A percentile compares a stretch with the other conserved stretches of the same genome.
phyloP scores from a whole-genome alignment of 2,113 vertebrate genomes.

The Sus scrofa region T2T-Sscrofa CM000818.6:116672501-116673000 shows the following conservation, averaged over 20 bases:
- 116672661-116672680: neutral
- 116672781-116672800: neutral
- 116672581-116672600: neutral
- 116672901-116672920: neutral
- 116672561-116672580: neutral
- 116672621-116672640: neutral
- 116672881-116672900: neutral
- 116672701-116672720: neutral
- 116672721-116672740: neutral
- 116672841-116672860: neutral
- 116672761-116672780: neutral
- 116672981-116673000: neutral
- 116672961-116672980: conserved; percentile 33
- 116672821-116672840: neutral
- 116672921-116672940: neutral
- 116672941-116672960: conserved; percentile 33
- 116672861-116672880: accelerated
- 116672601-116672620: accelerated
- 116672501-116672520: neutral
- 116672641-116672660: neutral
- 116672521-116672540: neutral
- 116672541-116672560: neutral
- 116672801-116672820: neutral
- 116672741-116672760: neutral
- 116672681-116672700: neutral